Conservation (phyloP, 1,140 invertebrate species). For the Euura saliciscinereae region DNA sequence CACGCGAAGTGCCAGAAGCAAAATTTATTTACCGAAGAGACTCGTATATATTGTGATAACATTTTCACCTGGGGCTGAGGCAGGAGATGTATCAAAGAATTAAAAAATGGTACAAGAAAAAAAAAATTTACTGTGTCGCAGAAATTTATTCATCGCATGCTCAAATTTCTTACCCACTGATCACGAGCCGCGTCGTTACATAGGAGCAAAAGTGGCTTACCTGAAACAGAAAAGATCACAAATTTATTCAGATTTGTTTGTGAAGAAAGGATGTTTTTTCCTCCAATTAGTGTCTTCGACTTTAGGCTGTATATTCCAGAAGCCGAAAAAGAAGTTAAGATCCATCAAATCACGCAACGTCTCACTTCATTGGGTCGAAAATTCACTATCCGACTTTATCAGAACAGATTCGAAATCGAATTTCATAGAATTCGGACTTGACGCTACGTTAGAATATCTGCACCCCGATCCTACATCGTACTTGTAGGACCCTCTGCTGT, state of each 20-base stretch:
- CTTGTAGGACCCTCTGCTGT: too few relatives aligned
- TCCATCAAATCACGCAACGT: too few relatives aligned
- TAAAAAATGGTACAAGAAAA: background rate
- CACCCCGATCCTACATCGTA: too few relatives aligned
- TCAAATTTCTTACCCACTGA: background rate
- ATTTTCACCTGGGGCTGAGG: background rate
- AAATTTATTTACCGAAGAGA: conserved; percentile 5
- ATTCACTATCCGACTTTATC: too few relatives aligned
- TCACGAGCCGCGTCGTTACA: background rate
- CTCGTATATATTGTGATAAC: background rate
- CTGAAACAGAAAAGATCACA: background rate
- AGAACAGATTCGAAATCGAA: too few relatives aligned
- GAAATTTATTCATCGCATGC: too few relatives aligned
- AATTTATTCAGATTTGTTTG: background rate
- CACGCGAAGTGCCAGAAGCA: conserved; percentile 12
- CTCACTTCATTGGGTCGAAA: too few relatives aligned
- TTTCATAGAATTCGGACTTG: too few relatives aligned
- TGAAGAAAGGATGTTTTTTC: background rate
- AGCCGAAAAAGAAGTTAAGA: too few relatives aligned
- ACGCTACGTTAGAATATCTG: too few relatives aligned
- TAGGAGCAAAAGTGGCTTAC: background rate
- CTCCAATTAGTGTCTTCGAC: background rate
- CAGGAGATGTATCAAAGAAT: background rate
- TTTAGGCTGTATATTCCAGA: too few relatives aligned
- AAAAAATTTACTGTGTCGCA: too few relatives aligned